These are phyloP conservation scores for Archaeoteleia sp. DNA, from an alignment of 2,888 invertebrate genomes.

Conservation along the genomic window DNA sequence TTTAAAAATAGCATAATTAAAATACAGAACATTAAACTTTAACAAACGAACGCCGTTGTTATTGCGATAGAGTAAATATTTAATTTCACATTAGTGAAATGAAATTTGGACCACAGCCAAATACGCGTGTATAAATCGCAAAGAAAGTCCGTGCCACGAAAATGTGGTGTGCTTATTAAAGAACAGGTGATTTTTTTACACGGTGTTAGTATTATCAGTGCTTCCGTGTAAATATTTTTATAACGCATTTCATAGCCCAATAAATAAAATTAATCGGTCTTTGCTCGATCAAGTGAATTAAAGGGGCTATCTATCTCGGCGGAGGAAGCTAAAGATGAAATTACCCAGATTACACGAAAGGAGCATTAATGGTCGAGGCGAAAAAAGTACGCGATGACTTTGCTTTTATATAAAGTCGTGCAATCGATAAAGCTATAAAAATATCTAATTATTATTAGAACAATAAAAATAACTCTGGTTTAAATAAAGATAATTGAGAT, in stretches of 20 bases:
- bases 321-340: too few species aligned
- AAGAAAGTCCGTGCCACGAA: slow-evolving; percentile 9
- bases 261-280: too few species aligned
- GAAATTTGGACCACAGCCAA: slow-evolving; percentile 10
- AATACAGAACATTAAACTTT: too few species aligned
- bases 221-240: too few species aligned
- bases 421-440: slow-evolving; percentile 41
- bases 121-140: slow-evolving; percentile 4
- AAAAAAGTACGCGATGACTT: not conserved
- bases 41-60: too few species aligned
- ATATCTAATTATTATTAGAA: slow-evolving; percentile 28
- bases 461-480: slow-evolving; percentile 34
- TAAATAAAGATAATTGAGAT: slow-evolving; percentile 22
- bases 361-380: not conserved
- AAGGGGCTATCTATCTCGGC: too few species aligned
- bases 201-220: too few species aligned
- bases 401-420: slow-evolving; percentile 13
- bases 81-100: slow-evolving; percentile 11
- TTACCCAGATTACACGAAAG: too few species aligned
- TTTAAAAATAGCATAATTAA: too few species aligned
- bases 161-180: slow-evolving; percentile 18
- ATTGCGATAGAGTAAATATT: slow-evolving; percentile 5
- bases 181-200: slow-evolving; percentile 1
- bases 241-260: too few species aligned
- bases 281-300: too few species aligned